Percentiles rank a stretch among this genome's conserved stretches.
Conservation (phyloP, 1,140 invertebrate genomes). For the Epicauta chinensis region DNA sequence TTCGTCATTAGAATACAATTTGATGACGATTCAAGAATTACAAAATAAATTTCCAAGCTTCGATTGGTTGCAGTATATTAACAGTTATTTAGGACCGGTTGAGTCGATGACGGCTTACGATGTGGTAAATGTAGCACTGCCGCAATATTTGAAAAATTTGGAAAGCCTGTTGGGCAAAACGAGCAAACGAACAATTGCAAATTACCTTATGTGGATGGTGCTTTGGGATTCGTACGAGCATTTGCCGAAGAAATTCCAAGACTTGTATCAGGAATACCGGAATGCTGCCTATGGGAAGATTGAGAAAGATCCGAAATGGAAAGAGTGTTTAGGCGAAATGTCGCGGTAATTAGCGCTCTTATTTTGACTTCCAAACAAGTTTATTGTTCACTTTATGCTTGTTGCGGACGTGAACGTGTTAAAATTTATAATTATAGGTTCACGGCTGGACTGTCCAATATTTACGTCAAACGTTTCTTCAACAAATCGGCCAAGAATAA, state of each 20-base stretch:
- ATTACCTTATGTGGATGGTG: conserved; percentile 52
- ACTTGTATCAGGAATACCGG: conserved; percentile 44
- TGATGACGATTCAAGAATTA: conserved; percentile 53
- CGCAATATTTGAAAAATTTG: conserved; percentile 48
- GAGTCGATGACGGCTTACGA: conserved; percentile 36
- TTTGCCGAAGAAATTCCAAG: conserved; percentile 45
- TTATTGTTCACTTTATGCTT: no score
- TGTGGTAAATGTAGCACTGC: conserved; percentile 49
- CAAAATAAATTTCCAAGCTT: conserved; percentile 43
- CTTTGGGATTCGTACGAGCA: conserved; percentile 44
- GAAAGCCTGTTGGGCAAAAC: conserved; percentile 44
- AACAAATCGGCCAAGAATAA: conserved; percentile 41
- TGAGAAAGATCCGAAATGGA: conserved; percentile 50
- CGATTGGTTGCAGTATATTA: conserved; percentile 63
- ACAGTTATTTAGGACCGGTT: conserved; percentile 42
- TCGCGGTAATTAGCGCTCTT: neutral
- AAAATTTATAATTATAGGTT: no score
- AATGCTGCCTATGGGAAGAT: conserved; percentile 45
- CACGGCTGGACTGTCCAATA: conserved; percentile 46
- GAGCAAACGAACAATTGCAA: conserved; percentile 50
- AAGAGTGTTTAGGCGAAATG: conserved; percentile 43
- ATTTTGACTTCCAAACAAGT: no score
- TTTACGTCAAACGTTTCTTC: conserved; percentile 49
- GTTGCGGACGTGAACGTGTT: no score
- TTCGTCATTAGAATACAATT: conserved; percentile 59